Conservation (phyloP, 2,888 invertebrate species). For the Hyles lineata region DNA sequence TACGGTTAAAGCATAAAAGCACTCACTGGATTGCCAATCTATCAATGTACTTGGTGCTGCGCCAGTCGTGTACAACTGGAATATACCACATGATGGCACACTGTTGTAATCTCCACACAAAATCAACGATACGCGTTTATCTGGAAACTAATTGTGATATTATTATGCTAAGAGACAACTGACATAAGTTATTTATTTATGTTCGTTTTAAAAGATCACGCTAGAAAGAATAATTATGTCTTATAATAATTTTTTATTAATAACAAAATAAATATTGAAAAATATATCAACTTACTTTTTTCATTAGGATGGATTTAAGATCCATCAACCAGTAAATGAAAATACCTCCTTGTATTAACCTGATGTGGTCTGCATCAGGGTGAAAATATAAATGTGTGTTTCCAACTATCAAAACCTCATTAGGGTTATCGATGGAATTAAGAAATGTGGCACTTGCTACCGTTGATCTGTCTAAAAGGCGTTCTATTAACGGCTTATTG, state of each 20-base stretch:
- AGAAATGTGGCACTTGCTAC: constrained; percentile 87
- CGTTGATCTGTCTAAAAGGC: constrained; percentile 88
- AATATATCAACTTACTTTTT: constrained; percentile 52
- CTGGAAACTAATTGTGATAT: constrained; percentile 41
- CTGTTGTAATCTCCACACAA: constrained; percentile 98
- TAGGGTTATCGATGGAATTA: constrained; percentile 82
- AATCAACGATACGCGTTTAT: constrained; percentile 86
- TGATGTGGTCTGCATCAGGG: constrained; percentile 95
- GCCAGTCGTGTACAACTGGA: constrained; percentile 90
- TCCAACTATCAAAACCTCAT: constrained; percentile 87
- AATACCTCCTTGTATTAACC: constrained; percentile 93
- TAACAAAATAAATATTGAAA: neutral
- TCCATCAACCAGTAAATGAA: constrained; percentile 88
- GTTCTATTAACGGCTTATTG: constrained; percentile 83
- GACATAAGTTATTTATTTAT: too few relatives aligned
- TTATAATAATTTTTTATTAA: too few relatives aligned
- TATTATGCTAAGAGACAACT: neutral
- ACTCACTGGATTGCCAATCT: constrained; percentile 93
- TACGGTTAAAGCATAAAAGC: neutral
- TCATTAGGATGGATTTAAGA: constrained; percentile 71
- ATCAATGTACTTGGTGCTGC: constrained; percentile 85
- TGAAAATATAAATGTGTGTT: constrained; percentile 98
- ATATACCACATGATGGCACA: constrained; percentile 92
- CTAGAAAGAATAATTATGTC: too few relatives aligned
- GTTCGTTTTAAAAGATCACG: too few relatives aligned